Conservation (phyloP, 2,888 invertebrate genomes). For the Megamerina dolium region DNA sequence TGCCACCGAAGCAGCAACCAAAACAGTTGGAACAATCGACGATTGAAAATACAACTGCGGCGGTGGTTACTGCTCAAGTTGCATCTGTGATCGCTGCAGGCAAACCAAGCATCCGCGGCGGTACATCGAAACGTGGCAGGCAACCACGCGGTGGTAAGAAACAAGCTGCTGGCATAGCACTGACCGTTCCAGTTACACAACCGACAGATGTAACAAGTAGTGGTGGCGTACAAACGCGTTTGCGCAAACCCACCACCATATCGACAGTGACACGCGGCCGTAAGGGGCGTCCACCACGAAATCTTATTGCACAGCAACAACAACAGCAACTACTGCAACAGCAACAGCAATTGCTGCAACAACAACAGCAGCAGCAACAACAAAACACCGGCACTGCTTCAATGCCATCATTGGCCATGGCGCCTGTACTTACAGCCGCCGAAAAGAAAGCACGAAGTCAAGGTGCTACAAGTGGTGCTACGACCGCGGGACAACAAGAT, state of each 20-base stretch:
- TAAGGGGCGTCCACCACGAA: slow-evolving; percentile 49
- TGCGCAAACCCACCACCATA: slow-evolving; percentile 45
- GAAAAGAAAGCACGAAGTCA: slow-evolving; percentile 46
- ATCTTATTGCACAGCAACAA: slow-evolving; percentile 39
- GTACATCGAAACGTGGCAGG: slow-evolving; percentile 35
- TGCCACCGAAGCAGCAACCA: neutral
- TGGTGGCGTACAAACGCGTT: slow-evolving; percentile 55
- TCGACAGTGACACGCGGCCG: slow-evolving; percentile 42
- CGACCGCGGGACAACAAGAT: slow-evolving; percentile 21
- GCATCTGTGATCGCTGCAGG: no score
- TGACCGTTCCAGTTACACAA: slow-evolving; percentile 12
- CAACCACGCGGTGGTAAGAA: slow-evolving; percentile 43
- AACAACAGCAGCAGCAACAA: slow-evolving; percentile 17
- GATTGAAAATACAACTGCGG: slow-evolving; percentile 27
- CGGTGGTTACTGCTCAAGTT: neutral
- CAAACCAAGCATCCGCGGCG: slow-evolving; percentile 33
- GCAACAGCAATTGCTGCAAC: slow-evolving; percentile 14
- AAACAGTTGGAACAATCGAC: slow-evolving; percentile 22
- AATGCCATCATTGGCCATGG: slow-evolving; percentile 1
- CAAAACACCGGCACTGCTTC: slow-evolving; percentile 7
- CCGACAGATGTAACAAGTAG: slow-evolving; percentile 7
- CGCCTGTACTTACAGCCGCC: slow-evolving; percentile 21
- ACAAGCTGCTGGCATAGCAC: slow-evolving; percentile 28
- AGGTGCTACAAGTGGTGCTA: slow-evolving; percentile 22
- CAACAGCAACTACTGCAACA: slow-evolving; percentile 23